These are phyloP conservation scores for Meliscaeva auricollis DNA, from an alignment of 2,888 invertebrate species.

Conservation along the genomic window DNA sequence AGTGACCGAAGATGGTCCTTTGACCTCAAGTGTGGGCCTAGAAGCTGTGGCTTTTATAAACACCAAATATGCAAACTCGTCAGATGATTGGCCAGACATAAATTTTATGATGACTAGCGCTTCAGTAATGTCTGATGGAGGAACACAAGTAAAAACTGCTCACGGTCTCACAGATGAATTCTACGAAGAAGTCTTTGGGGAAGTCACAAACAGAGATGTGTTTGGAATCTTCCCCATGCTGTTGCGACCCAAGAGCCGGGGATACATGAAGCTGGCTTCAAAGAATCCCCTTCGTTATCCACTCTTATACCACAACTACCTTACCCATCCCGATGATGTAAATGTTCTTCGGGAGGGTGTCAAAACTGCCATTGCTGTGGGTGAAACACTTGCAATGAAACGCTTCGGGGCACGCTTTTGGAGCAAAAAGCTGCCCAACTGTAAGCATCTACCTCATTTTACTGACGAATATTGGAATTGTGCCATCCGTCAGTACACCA, in stretches of 20 bases:
- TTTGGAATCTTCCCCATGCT: conserved; percentile 95
- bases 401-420: conserved; percentile 92
- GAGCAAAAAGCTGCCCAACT: conserved; percentile 91
- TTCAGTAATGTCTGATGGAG: conserved; percentile 93
- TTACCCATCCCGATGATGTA: conserved; percentile 94
- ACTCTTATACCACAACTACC: conserved; percentile 95
- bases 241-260: conserved; percentile 94
- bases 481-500: conserved; percentile 91
- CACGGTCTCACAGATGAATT: conserved; percentile 93
- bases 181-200: conserved; percentile 90
- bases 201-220: conserved; percentile 90
- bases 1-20: conserved; percentile 92
- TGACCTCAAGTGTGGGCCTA: conserved; percentile 94
- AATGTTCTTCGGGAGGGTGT: conserved; percentile 93
- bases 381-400: conserved; percentile 91
- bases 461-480: conserved; percentile 96
- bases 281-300: conserved; percentile 92
- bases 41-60: conserved; percentile 95
- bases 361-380: conserved; percentile 92
- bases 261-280: conserved; percentile 90
- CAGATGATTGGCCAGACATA: conserved; percentile 96
- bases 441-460: conserved; percentile 90
- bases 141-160: conserved; percentile 90
- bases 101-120: conserved; percentile 95
- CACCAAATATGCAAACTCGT: conserved; percentile 93